A percentile compares a stretch with the other conserved stretches of the same genome.
These are phyloP conservation scores for Lepus oiostolus DNA, from an alignment of 2,797 vertebrate species.

Conservation along the genomic window DNA sequence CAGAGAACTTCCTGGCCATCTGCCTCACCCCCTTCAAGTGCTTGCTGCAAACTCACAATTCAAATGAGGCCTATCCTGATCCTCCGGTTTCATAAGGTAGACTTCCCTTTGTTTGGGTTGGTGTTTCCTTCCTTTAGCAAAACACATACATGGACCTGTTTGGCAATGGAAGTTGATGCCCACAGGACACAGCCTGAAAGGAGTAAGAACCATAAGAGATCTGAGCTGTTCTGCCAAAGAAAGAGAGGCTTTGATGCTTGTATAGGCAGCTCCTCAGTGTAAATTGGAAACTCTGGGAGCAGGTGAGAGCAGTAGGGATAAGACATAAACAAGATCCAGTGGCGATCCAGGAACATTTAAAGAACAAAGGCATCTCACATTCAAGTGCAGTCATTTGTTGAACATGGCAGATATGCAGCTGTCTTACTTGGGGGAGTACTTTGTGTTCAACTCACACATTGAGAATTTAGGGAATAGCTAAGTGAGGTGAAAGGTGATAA, in stretches of 20 bases:
- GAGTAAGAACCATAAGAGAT: neutral
- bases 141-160: neutral
- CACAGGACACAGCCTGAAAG: neutral
- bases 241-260: neutral
- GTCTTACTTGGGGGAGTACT: neutral
- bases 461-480: neutral
- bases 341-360: neutral
- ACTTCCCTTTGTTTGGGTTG: neutral
- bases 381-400: neutral
- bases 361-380: neutral
- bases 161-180: neutral
- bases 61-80: neutral
- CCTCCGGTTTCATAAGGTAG: neutral
- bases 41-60: constrained; percentile 7
- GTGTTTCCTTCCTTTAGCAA: neutral
- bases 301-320: neutral
- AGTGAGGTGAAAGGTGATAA: neutral
- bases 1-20: neutral
- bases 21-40: neutral
- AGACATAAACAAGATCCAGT: neutral
- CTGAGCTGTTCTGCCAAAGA: neutral
- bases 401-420: neutral
- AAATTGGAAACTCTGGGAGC: neutral
- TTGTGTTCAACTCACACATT: neutral
- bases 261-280: neutral